phyloP scores from a whole-genome alignment of 2,113 vertebrate species.

The Lophotis ruficrista region DNA sequence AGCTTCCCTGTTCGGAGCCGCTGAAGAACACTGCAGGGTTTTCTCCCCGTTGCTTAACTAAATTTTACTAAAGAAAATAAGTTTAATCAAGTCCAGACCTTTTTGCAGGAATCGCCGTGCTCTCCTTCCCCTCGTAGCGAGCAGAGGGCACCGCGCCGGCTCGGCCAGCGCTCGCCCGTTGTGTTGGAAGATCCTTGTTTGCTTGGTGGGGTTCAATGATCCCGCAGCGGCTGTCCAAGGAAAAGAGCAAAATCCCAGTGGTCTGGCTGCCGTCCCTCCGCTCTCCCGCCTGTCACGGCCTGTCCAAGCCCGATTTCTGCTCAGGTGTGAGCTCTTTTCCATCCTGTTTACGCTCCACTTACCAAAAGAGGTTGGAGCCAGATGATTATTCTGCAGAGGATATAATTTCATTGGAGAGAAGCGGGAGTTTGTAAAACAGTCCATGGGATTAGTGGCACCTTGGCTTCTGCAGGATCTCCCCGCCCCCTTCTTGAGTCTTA shows the following conservation, averaged over 20 bases:
- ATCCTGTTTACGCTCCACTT: not conserved
- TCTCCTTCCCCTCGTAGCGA: not conserved
- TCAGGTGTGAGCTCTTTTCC: not conserved
- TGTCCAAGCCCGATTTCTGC: not conserved
- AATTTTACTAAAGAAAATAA: slow-evolving; percentile 24
- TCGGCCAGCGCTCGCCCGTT: not conserved
- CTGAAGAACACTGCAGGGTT: not conserved
- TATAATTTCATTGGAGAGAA: slow-evolving; percentile 21
- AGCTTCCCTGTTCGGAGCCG: not conserved
- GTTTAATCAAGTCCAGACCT: slow-evolving; percentile 43
- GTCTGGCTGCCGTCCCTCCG: not conserved
- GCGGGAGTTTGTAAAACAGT: not conserved
- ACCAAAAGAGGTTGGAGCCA: not conserved
- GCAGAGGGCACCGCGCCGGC: not conserved
- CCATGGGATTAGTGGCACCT: slow-evolving; percentile 6
- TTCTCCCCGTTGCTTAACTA: not conserved
- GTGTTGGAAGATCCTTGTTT: not conserved
- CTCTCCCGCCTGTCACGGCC: not conserved
- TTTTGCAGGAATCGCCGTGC: not conserved
- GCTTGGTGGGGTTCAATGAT: not conserved
- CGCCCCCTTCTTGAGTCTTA: not conserved
- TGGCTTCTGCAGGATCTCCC: not conserved
- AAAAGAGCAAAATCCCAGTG: not conserved
- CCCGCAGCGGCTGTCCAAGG: not conserved
- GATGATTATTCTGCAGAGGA: slow-evolving; percentile 14